Conservation (phyloP, 2,797 vertebrate species). For the Tauraco hartlaubi region DNA sequence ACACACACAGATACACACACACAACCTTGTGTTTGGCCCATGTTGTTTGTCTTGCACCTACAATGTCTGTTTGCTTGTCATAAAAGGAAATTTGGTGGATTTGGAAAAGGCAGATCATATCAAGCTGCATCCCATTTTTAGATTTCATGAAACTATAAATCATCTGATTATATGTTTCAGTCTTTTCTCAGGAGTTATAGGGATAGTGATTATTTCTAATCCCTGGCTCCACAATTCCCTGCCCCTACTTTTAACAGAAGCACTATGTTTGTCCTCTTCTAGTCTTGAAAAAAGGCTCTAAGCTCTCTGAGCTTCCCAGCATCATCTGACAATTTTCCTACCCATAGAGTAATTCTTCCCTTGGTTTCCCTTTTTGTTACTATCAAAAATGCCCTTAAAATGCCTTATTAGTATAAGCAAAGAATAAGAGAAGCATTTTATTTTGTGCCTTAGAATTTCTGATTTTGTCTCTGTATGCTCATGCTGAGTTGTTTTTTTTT, state of each 20-base stretch:
- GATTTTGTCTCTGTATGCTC: conserved; percentile 6
- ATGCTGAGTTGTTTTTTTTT: not conserved
- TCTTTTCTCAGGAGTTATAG: not conserved
- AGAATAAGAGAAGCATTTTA: conserved; percentile 19
- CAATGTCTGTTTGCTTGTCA: not conserved
- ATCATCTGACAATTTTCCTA: not conserved
- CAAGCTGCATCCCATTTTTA: not conserved
- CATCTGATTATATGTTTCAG: not conserved
- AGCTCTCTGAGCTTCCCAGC: not conserved
- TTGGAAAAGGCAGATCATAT: not conserved
- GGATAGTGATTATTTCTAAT: not conserved
- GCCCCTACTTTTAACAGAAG: not conserved
- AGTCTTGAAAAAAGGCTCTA: not conserved
- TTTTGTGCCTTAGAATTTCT: conserved; percentile 17
- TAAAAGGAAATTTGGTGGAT: not conserved
- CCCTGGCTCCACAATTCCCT: not conserved
- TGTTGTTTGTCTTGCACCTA: not conserved
- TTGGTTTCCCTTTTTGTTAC: not conserved
- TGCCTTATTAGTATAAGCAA: conserved; percentile 25
- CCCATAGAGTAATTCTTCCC: not conserved
- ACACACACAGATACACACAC: too few species aligned
- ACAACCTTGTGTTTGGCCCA: too few species aligned
- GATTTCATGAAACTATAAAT: not conserved
- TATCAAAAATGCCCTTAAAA: conserved; percentile 2
- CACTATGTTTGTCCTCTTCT: not conserved